These are phyloP conservation scores for Flexamia atlantica DNA, from an alignment of 2,888 invertebrate genomes.

Conservation along the genomic window DNA sequence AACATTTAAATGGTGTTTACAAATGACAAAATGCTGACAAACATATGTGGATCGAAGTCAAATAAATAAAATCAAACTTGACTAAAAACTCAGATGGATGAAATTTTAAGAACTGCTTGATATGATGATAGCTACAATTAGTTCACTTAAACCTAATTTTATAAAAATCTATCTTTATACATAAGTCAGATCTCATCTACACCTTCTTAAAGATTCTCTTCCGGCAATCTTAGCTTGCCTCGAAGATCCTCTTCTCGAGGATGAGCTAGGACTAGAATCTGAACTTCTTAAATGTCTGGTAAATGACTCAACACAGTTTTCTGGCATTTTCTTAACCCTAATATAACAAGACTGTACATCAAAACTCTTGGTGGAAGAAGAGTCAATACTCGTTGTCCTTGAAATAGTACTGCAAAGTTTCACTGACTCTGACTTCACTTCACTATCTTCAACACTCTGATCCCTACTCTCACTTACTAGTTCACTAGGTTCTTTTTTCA, in stretches of 20 bases:
- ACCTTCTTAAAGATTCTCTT: conserved; percentile 61
- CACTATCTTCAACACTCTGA: conserved; percentile 4
- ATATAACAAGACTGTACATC: conserved; percentile 50
- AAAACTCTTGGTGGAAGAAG: conserved; percentile 38
- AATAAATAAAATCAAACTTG: no score
- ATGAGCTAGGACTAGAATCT: conserved; percentile 51
- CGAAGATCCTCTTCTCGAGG: conserved; percentile 43
- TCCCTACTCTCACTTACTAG: neutral
- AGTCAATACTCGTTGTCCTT: conserved; percentile 50
- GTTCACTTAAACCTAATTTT: neutral
- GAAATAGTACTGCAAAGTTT: conserved; percentile 48
- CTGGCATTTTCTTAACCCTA: conserved; percentile 47
- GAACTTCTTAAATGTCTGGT: conserved; percentile 40
- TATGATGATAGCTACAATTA: conserved; percentile 18
- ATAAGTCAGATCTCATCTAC: conserved; percentile 55
- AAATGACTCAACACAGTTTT: conserved; percentile 38
- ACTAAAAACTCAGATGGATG: neutral
- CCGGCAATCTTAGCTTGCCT: conserved; percentile 46
- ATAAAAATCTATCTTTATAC: conserved; percentile 5
- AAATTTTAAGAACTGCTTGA: neutral
- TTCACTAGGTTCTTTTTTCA: conserved; percentile 45
- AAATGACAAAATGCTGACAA: no score
- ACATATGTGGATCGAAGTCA: no score
- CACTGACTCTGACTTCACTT: conserved; percentile 12
- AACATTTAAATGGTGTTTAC: no score